A percentile compares a stretch with the other conserved stretches of the same genome.
These are phyloP conservation scores for Pantala flavescens DNA, from an alignment of 1,140 invertebrate genomes.

Conservation along the genomic window DNA sequence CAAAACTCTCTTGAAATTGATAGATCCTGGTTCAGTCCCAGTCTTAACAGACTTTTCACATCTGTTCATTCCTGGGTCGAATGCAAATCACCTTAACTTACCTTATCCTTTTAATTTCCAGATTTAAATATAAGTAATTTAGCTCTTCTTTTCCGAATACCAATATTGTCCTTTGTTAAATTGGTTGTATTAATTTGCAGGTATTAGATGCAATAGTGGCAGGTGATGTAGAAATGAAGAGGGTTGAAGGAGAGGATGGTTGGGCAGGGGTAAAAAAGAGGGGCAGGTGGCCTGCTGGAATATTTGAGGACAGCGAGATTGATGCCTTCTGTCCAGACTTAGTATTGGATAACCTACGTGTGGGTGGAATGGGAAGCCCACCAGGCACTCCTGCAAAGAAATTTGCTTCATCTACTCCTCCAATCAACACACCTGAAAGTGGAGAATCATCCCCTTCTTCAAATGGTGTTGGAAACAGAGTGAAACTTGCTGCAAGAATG, in stretches of 20 bases:
- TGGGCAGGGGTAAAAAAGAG: not conserved
- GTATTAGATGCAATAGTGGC: not conserved
- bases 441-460: not conserved
- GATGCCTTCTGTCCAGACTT: not conserved
- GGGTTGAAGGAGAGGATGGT: not conserved
- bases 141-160: no score
- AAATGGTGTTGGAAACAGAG: slow-evolving; percentile 29
- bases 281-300: not conserved
- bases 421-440: slow-evolving; percentile 22
- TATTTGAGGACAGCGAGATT: not conserved
- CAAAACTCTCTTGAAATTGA: no score
- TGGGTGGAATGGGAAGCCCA: not conserved
- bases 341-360: not conserved
- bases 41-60: no score
- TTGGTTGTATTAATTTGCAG: no score
- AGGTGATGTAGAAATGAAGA: not conserved
- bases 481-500: slow-evolving; percentile 56
- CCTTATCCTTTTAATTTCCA: no score
- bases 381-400: slow-evolving; percentile 14
- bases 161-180: no score
- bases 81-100: no score
- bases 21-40: no score
- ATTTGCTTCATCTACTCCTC: slow-evolving; percentile 24
- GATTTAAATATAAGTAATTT: no score
- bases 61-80: no score